Conservation (phyloP, 1,140 invertebrate genomes). For the Steinernema feltiae region DNA sequence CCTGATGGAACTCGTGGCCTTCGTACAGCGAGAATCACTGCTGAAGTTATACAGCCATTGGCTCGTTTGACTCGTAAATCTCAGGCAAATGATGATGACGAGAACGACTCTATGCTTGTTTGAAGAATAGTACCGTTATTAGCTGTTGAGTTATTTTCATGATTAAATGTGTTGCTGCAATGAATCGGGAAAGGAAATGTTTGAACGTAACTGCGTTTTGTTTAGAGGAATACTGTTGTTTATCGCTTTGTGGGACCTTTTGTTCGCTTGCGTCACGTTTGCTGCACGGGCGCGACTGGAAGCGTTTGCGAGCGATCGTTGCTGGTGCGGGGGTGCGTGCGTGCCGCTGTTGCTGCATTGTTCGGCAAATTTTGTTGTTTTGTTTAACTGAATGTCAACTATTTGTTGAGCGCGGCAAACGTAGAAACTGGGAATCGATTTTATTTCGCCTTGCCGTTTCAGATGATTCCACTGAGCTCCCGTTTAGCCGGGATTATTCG, state of each 20-base stretch:
- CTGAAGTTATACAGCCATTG: slow-evolving; percentile 23
- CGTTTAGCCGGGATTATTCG: neutral
- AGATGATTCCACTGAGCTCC: neutral
- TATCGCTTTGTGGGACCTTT: too few relatives aligned
- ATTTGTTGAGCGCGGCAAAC: neutral
- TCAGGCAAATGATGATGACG: neutral
- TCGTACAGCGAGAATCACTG: slow-evolving; percentile 24
- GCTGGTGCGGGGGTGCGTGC: too few relatives aligned
- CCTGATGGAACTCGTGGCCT: slow-evolving; percentile 24
- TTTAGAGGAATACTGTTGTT: neutral
- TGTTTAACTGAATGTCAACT: slow-evolving; percentile 12
- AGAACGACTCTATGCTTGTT: neutral
- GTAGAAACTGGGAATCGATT: neutral
- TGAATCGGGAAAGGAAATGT: neutral
- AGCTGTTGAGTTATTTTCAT: neutral
- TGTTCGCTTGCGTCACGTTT: too few relatives aligned
- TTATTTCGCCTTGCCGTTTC: neutral
- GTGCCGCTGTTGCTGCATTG: too few relatives aligned
- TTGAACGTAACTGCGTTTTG: neutral
- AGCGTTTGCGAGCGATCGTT: too few relatives aligned
- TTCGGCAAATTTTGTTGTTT: too few relatives aligned
- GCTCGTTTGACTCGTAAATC: slow-evolving; percentile 17
- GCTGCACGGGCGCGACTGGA: too few relatives aligned
- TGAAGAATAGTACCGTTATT: neutral
- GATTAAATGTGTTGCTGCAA: neutral